These are phyloP conservation scores for Drosophila yakuba DNA, from an alignment of 1,140 invertebrate genomes.

Conservation along the genomic window DNA sequence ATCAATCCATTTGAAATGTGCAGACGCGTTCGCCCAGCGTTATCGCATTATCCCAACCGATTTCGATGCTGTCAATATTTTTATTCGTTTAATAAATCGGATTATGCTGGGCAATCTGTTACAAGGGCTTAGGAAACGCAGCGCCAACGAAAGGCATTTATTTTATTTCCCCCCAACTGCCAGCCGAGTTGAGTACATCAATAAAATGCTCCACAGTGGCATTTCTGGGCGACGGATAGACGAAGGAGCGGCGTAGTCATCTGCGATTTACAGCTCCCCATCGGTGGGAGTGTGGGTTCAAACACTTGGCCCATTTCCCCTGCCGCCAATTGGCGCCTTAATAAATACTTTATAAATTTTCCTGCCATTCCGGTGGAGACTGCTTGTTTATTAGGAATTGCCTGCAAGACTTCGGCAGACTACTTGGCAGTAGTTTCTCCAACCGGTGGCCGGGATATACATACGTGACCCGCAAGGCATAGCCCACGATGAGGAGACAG, in stretches of 20 bases:
- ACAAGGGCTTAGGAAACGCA: neutral
- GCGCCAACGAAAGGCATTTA: neutral
- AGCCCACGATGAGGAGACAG: neutral
- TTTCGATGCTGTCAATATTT: conserved; percentile 1
- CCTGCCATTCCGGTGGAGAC: neutral
- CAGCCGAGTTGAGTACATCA: conserved; percentile 3
- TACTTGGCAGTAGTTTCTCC: neutral
- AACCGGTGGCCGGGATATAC: neutral
- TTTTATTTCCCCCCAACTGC: neutral
- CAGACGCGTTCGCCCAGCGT: too few species aligned
- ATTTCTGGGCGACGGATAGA: neutral
- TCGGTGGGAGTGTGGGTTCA: neutral
- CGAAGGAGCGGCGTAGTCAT: conserved; percentile 2
- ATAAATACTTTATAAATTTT: conserved; percentile 55
- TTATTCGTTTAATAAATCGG: conserved; percentile 14
- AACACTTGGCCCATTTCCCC: too few species aligned
- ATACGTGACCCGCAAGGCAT: conserved; percentile 13
- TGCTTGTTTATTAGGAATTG: conserved; percentile 28
- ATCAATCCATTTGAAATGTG: too few species aligned
- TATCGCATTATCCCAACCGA: neutral
- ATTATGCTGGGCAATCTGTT: conserved; percentile 5
- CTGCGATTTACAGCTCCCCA: conserved; percentile 28
- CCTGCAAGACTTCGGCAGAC: conserved; percentile 1
- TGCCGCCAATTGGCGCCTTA: conserved; percentile 10
- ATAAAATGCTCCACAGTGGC: conserved; percentile 9